A percentile compares a stretch with the other conserved stretches of the same genome.
Conservation (phyloP, 2,888 invertebrate genomes). For the Heliconius erato region DNA sequence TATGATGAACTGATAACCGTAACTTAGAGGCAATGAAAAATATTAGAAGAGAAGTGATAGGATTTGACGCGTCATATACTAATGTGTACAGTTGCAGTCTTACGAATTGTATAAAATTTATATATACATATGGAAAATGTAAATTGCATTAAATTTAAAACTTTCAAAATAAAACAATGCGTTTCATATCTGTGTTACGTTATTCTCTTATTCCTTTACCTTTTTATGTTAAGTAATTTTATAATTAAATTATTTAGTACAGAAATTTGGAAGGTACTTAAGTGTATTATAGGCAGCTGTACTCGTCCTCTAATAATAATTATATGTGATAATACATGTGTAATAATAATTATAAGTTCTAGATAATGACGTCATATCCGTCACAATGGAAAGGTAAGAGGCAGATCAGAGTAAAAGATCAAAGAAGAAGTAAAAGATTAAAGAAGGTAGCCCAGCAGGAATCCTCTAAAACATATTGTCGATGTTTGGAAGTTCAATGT, state of each 20-base stretch:
- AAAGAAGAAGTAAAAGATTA: too few species aligned
- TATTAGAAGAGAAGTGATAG: conserved; percentile 37
- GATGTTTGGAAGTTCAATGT: too few species aligned
- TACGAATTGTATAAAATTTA: conserved; percentile 46
- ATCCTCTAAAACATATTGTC: too few species aligned
- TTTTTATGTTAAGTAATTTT: not conserved
- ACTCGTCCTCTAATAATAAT: too few species aligned
- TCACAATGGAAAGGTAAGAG: too few species aligned
- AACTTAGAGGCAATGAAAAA: conserved; percentile 8
- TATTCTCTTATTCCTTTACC: conserved; percentile 15
- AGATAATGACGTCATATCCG: too few species aligned
- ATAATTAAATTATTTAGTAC: not conserved
- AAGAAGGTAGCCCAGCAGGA: too few species aligned
- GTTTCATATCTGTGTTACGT: conserved; percentile 39
- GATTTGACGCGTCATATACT: conserved; percentile 26
- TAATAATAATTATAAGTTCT: too few species aligned
- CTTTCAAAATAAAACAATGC: conserved; percentile 55
- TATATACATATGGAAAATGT: conserved; percentile 50
- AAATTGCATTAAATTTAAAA: conserved; percentile 61
- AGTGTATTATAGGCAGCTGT: too few species aligned
- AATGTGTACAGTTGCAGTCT: conserved; percentile 28
- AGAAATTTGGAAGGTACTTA: too few species aligned
- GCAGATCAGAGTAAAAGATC: too few species aligned
- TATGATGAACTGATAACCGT: conserved; percentile 25
- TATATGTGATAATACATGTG: too few species aligned